phyloP scores from a whole-genome alignment of 2,888 invertebrate genomes.

The Polyommatus icarus region DNA sequence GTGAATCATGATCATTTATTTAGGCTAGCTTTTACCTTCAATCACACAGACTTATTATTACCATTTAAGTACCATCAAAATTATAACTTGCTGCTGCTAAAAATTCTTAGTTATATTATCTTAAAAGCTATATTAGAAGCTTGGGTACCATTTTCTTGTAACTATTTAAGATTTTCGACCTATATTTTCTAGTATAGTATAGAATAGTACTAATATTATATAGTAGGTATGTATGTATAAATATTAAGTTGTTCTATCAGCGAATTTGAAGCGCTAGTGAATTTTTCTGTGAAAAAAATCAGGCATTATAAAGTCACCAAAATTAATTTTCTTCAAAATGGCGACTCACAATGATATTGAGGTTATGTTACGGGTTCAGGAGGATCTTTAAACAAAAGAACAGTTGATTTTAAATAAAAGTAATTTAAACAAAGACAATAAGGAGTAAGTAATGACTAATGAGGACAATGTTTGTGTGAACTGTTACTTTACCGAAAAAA shows the following conservation, averaged over 20 bases:
- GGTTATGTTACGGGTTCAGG: conserved; percentile 1
- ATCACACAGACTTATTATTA: neutral
- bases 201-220: too few species aligned
- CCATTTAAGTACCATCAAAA: too few species aligned
- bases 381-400: conserved; percentile 1
- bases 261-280: too few species aligned
- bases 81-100: too few species aligned
- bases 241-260: too few species aligned
- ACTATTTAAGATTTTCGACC: too few species aligned
- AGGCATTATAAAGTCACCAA: neutral
- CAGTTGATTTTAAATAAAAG: neutral
- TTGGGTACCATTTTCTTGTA: too few species aligned
- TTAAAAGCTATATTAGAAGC: too few species aligned
- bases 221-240: too few species aligned
- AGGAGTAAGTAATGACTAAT: neutral
- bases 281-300: neutral
- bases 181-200: too few species aligned
- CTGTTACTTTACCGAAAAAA: neutral
- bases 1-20: neutral
- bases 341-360: conserved; percentile 20
- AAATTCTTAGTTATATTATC: too few species aligned
- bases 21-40: neutral
- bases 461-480: neutral
- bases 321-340: neutral
- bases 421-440: neutral